Evolutionary conservation across 92 coral and sea anemone genomes (phyloP).

Genomic region (Epizoanthus rinbou): DNA sequence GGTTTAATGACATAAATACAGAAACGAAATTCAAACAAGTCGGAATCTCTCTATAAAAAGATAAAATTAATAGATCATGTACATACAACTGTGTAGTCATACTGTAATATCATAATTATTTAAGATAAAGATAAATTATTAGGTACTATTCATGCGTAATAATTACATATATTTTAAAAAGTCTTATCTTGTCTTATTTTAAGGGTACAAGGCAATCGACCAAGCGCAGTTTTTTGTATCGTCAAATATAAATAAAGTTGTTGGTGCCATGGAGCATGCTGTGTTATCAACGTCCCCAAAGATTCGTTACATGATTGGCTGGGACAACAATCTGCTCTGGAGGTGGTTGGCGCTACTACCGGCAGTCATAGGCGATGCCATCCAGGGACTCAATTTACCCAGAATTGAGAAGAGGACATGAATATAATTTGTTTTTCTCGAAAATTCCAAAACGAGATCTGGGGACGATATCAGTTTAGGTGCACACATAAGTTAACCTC

Average conservation of each 20-base stretch:
- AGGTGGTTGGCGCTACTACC: constrained; percentile 68
- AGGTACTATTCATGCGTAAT: too few species aligned
- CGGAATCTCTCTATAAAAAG: too few species aligned
- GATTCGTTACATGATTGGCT: constrained; percentile 61
- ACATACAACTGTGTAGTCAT: too few species aligned
- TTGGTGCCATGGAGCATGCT: constrained; percentile 79
- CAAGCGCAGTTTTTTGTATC: background rate
- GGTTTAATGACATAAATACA: too few species aligned
- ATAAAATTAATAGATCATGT: too few species aligned
- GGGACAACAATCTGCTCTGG: constrained; percentile 70
- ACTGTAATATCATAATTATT: too few species aligned
- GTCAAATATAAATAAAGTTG: constrained; percentile 57
- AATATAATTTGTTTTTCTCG: too few species aligned
- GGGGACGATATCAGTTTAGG: too few species aligned
- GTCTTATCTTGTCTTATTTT: background rate
- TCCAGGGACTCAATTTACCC: constrained; percentile 11
- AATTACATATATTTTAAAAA: background rate
- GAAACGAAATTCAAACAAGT: too few species aligned
- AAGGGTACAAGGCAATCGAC: constrained; percentile 5
- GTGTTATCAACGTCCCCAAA: constrained; percentile 62
- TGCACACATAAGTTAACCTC: too few species aligned
- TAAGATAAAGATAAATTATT: too few species aligned
- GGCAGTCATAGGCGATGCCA: constrained; percentile 62
- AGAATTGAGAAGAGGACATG: background rate
- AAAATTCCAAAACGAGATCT: too few species aligned